phyloP scores from a whole-genome alignment of 2,797 vertebrate species.

The Etheostoma perlongum region DNA sequence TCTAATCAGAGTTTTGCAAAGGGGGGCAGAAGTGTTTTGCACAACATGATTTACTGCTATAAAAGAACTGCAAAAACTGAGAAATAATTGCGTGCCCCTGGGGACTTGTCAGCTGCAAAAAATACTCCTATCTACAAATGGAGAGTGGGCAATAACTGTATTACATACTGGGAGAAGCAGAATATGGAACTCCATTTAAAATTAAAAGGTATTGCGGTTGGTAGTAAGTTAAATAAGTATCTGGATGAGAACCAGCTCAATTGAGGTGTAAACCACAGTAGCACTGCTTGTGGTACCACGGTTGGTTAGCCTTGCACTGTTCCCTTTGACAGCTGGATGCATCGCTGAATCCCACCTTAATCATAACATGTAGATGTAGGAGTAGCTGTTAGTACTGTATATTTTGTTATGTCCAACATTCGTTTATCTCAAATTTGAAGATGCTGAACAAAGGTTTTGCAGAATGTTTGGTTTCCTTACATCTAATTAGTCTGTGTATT shows the following conservation, averaged over 20 bases:
- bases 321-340: constrained; percentile 7
- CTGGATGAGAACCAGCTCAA: constrained; percentile 32
- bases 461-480: neutral
- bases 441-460: neutral
- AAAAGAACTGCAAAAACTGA: constrained; percentile 70
- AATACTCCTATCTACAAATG: constrained; percentile 70
- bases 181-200: constrained; percentile 49
- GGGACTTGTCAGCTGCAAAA: constrained; percentile 73
- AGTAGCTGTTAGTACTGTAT: neutral
- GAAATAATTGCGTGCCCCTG: constrained; percentile 76
- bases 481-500: neutral
- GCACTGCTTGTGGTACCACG: neutral
- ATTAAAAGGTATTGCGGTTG: constrained; percentile 64
- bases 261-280: constrained; percentile 8
- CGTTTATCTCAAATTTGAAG: neutral
- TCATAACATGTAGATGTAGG: neutral
- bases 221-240: constrained; percentile 45
- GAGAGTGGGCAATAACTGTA: constrained; percentile 70
- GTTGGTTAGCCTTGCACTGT: neutral
- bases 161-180: constrained; percentile 52
- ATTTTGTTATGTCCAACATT: neutral
- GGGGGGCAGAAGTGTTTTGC: constrained; percentile 47
- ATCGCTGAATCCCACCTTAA: neutral
- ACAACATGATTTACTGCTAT: constrained; percentile 63
- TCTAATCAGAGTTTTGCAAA: constrained; percentile 58